Evolutionary conservation across 2,888 invertebrate species (phyloP).

Genomic region (Sarcophaga rosellei): DNA sequence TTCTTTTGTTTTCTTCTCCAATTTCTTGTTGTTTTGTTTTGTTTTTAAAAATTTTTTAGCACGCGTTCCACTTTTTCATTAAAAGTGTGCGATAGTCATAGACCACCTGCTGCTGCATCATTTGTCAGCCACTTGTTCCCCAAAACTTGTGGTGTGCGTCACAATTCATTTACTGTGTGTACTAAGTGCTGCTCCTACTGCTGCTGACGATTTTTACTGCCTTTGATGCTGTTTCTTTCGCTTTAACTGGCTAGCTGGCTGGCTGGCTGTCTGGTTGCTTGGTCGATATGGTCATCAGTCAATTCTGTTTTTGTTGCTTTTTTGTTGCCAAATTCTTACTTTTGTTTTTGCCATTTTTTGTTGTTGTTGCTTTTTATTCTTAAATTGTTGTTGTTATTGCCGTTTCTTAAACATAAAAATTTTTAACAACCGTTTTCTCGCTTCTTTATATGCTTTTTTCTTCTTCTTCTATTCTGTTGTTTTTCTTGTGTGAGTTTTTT

Average conservation of each 20-base stretch:
- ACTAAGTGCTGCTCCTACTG: constrained; percentile 4
- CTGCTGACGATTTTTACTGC: background rate
- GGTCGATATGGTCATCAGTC: constrained; percentile 19
- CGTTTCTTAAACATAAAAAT: constrained; percentile 26
- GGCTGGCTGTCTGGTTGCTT: background rate
- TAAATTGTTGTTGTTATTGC: background rate
- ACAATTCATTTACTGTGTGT: constrained; percentile 49
- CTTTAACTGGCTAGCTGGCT: constrained; percentile 2
- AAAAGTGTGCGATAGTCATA: constrained; percentile 41
- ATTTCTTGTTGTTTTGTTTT: background rate
- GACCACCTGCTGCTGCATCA: constrained; percentile 69
- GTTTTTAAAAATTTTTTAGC: background rate
- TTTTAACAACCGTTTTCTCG: constrained; percentile 45
- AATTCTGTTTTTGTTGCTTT: constrained; percentile 8
- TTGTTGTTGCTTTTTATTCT: background rate
- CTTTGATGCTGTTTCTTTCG: constrained; percentile 25
- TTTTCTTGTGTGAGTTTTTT: constrained; percentile 26
- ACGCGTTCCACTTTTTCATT: constrained; percentile 44
- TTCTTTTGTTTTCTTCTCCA: background rate
- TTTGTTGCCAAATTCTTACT: constrained; percentile 11
- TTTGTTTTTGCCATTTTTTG: constrained; percentile 6
- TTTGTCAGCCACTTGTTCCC: constrained; percentile 65
- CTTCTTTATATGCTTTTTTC: constrained; percentile 24
- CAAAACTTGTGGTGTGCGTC: constrained; percentile 63
- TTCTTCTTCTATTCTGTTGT: constrained; percentile 14